phyloP scores from a whole-genome alignment of 1,140 invertebrate genomes.

The Lethocerus indicus region DNA sequence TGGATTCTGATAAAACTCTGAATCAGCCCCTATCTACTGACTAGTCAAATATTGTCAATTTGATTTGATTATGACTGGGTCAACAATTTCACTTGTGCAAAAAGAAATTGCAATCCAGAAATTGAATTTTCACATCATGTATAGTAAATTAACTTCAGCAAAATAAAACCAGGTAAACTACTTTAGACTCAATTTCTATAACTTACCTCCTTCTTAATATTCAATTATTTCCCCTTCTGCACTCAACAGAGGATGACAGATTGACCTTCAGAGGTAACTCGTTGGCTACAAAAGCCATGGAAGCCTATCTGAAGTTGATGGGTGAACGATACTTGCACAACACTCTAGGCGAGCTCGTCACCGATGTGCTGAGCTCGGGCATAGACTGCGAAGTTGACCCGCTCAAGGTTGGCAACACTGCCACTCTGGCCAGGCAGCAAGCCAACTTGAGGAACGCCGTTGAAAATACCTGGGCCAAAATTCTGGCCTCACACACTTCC shows the following conservation, averaged over 20 bases:
- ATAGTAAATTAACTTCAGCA: too few species aligned
- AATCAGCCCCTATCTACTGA: too few species aligned
- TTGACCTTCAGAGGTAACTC: conserved; percentile 86
- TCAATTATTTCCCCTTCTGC: too few species aligned
- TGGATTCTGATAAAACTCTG: too few species aligned
- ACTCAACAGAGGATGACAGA: conserved; percentile 66
- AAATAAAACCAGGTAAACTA: too few species aligned
- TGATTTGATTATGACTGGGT: too few species aligned
- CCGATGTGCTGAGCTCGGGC: conserved; percentile 35
- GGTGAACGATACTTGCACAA: conserved; percentile 77
- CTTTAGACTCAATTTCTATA: too few species aligned
- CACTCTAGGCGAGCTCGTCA: conserved; percentile 63
- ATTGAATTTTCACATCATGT: too few species aligned
- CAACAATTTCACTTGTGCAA: too few species aligned
- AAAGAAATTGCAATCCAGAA: too few species aligned
- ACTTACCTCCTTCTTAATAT: too few species aligned
- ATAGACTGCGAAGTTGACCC: conserved; percentile 73
- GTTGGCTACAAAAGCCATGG: conserved; percentile 92
- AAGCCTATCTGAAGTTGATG: conserved; percentile 87
- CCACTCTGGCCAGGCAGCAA: conserved; percentile 63
- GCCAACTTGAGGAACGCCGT: conserved; percentile 68
- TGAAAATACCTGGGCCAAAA: conserved; percentile 71
- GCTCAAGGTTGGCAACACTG: conserved; percentile 47
- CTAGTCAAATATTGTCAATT: too few species aligned
- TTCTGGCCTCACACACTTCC: conserved; percentile 57